These are phyloP conservation scores for Schizotus pectinicornis DNA, from an alignment of 2,888 invertebrate genomes.

Conservation along the genomic window DNA sequence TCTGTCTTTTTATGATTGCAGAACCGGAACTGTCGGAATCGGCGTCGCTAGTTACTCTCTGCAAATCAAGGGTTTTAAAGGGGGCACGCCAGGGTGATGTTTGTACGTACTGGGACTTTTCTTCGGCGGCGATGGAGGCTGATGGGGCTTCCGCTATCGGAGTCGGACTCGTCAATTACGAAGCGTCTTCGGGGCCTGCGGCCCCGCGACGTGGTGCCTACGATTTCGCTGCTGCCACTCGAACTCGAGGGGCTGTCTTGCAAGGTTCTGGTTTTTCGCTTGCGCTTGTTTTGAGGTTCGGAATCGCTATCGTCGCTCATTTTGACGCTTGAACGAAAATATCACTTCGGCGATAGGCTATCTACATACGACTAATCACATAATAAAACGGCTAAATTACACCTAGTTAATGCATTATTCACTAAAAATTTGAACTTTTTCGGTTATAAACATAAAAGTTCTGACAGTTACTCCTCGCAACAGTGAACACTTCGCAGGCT, in stretches of 20 bases:
- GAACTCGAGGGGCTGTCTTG: constrained; percentile 38
- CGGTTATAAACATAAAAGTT: no score
- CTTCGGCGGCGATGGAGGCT: constrained; percentile 32
- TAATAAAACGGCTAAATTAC: no score
- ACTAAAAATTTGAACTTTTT: no score
- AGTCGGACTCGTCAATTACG: constrained; percentile 16
- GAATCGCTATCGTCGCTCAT: constrained; percentile 54
- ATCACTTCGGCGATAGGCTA: no score
- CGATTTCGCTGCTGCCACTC: constrained; percentile 14
- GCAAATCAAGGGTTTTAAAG: constrained; percentile 43
- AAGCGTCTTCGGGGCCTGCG: constrained; percentile 41
- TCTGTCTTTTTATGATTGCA: constrained; percentile 34
- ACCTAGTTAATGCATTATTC: no score
- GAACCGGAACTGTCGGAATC: constrained; percentile 53
- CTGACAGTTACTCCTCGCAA: no score
- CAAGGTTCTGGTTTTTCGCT: constrained; percentile 41
- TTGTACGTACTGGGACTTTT: constrained; percentile 37
- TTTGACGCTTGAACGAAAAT: constrained; percentile 2
- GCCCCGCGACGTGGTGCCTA: neutral
- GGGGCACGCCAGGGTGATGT: neutral
- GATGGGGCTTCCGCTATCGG: constrained; percentile 39
- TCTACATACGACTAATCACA: no score
- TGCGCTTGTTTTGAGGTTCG: constrained; percentile 42
- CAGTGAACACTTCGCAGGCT: no score
- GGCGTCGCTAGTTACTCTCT: constrained; percentile 65